phyloP scores from a whole-genome alignment of 2,888 invertebrate genomes.

The Abrostola tripartita region DNA sequence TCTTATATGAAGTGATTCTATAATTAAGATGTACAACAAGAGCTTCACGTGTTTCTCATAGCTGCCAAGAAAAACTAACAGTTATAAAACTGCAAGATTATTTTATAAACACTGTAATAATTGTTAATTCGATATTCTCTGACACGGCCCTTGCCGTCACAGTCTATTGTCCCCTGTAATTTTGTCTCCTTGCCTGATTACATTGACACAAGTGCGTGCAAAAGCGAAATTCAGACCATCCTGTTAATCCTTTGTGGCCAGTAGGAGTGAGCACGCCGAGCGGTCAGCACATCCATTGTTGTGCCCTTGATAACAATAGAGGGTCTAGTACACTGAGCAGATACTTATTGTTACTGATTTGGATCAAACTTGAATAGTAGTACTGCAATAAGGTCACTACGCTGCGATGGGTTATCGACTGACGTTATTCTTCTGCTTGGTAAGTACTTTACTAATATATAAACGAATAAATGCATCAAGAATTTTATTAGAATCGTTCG shows the following conservation, averaged over 20 bases:
- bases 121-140: constrained; percentile 22
- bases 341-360: constrained; percentile 21
- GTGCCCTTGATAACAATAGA: constrained; percentile 25
- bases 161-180: constrained; percentile 66
- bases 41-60: too few relatives aligned
- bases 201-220: constrained; percentile 69
- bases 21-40: too few relatives aligned
- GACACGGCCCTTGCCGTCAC: constrained; percentile 62
- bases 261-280: constrained; percentile 66
- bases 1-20: too few relatives aligned
- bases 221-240: constrained; percentile 73
- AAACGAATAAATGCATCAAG: too few relatives aligned
- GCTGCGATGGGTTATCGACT: constrained; percentile 69
- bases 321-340: constrained; percentile 15
- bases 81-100: background rate
- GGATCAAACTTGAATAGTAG: constrained; percentile 1
- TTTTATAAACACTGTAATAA: background rate
- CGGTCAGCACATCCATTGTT: constrained; percentile 59
- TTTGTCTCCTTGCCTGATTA: constrained; percentile 65
- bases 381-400: constrained; percentile 12
- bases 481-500: background rate
- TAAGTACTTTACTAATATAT: constrained; percentile 62
- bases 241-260: constrained; percentile 74
- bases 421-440: constrained; percentile 65
- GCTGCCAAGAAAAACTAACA: too few relatives aligned